These are phyloP conservation scores for Loripinus fragilis DNA, from an alignment of 2,888 invertebrate species.

Conservation along the genomic window DNA sequence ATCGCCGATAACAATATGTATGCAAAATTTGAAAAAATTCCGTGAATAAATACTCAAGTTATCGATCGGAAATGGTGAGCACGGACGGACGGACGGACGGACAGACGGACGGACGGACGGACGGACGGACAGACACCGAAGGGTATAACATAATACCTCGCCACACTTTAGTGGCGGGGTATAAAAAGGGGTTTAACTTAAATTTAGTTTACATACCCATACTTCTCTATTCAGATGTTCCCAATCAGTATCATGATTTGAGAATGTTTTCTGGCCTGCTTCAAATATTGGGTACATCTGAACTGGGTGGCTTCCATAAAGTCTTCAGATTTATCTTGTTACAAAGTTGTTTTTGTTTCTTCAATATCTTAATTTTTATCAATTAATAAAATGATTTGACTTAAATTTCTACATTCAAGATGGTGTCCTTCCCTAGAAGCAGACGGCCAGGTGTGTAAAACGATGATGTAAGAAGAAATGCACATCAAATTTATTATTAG, in stretches of 20 bases:
- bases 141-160: no score
- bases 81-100: no score
- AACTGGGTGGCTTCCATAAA: constrained; percentile 3
- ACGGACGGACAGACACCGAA: no score
- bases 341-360: background rate
- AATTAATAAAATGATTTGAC: background rate
- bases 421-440: constrained; percentile 51
- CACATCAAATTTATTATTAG: constrained; percentile 58
- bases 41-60: no score
- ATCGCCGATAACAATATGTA: no score
- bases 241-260: constrained; percentile 52
- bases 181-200: no score
- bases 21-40: no score
- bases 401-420: background rate
- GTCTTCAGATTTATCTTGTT: no score
- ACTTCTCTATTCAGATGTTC: constrained; percentile 52
- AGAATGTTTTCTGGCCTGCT: constrained; percentile 57
- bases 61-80: no score
- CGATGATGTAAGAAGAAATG: constrained; percentile 46
- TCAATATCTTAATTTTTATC: background rate
- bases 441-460: constrained; percentile 40
- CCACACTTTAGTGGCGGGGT: no score
- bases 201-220: constrained; percentile 47
- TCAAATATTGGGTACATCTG: constrained; percentile 64
- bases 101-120: no score